A percentile compares a stretch with the other conserved stretches of the same genome.
Conservation (phyloP, 1,140 invertebrate species). For the Trypoxylus dichotomus region DNA sequence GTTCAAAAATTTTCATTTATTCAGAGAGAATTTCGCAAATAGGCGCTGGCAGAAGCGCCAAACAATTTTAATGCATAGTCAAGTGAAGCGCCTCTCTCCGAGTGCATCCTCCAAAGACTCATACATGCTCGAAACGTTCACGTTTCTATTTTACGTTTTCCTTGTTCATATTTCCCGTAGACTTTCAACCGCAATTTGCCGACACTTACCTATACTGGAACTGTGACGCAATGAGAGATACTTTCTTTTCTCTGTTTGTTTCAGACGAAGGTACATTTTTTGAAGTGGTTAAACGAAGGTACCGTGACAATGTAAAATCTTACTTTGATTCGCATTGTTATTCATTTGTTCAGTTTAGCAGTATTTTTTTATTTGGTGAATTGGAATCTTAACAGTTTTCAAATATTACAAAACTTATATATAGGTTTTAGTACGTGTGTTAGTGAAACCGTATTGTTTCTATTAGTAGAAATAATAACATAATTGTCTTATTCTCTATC, state of each 20-base stretch:
- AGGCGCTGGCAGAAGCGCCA: neutral
- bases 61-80: slow-evolving; percentile 34
- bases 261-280: neutral
- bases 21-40: slow-evolving; percentile 4
- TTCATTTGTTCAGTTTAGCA: too few species aligned
- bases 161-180: slow-evolving; percentile 14
- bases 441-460: too few species aligned
- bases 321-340: too few species aligned
- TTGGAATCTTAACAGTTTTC: too few species aligned
- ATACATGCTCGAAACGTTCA: slow-evolving; percentile 27
- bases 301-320: too few species aligned
- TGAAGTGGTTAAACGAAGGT: too few species aligned
- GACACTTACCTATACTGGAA: neutral
- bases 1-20: slow-evolving; percentile 27
- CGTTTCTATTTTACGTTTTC: slow-evolving; percentile 16
- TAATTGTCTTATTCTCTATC: too few species aligned
- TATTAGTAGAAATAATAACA: too few species aligned
- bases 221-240: neutral
- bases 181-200: slow-evolving; percentile 11
- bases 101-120: slow-evolving; percentile 30
- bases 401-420: too few species aligned
- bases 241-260: neutral
- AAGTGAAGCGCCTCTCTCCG: slow-evolving; percentile 26
- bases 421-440: too few species aligned
- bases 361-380: too few species aligned